Evolutionary conservation across 2,797 vertebrate genomes (phyloP).

Genomic region (Lycodopsis pacificus): DNA sequence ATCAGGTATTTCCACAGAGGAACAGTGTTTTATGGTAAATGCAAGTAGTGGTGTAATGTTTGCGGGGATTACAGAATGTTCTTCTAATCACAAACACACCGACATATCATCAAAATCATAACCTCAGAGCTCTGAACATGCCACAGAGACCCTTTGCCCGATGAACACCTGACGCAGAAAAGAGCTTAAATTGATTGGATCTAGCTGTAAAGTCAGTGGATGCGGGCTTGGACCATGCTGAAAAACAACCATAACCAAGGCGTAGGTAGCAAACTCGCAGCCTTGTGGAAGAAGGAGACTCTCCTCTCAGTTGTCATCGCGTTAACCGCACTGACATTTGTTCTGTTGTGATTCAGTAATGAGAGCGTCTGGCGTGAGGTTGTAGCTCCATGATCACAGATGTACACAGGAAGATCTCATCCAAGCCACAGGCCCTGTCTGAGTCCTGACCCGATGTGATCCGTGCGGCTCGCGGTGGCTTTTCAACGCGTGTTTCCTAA

Average conservation of each 20-base stretch:
- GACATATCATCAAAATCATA: slow-evolving; percentile 1
- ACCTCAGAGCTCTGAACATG: background rate
- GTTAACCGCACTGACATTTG: slow-evolving; percentile 70
- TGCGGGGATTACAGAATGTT: slow-evolving; percentile 24
- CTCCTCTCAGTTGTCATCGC: slow-evolving; percentile 45
- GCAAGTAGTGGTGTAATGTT: slow-evolving; percentile 32
- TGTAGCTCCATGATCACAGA: slow-evolving; percentile 69
- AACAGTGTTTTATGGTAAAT: slow-evolving; percentile 37
- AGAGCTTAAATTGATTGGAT: background rate
- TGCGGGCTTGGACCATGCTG: background rate
- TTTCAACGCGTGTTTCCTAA: slow-evolving; percentile 74
- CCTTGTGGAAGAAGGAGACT: slow-evolving; percentile 17
- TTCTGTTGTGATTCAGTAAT: slow-evolving; percentile 69
- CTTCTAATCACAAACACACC: slow-evolving; percentile 29
- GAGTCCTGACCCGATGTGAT: slow-evolving; percentile 77
- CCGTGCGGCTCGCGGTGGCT: slow-evolving; percentile 75
- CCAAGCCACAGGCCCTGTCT: slow-evolving; percentile 81
- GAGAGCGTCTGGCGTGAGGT: slow-evolving; percentile 61
- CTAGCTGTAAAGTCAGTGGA: background rate
- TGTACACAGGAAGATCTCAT: slow-evolving; percentile 58
- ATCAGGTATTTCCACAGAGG: slow-evolving; percentile 39
- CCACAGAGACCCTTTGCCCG: background rate
- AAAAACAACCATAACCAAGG: slow-evolving; percentile 8
- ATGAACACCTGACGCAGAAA: slow-evolving; percentile 5
- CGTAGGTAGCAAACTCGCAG: slow-evolving; percentile 18